Percentiles rank a stretch among this genome's conserved stretches.
These are phyloP conservation scores for Leucophenga maculata DNA, from an alignment of 2,888 invertebrate species.

Conservation along the genomic window DNA sequence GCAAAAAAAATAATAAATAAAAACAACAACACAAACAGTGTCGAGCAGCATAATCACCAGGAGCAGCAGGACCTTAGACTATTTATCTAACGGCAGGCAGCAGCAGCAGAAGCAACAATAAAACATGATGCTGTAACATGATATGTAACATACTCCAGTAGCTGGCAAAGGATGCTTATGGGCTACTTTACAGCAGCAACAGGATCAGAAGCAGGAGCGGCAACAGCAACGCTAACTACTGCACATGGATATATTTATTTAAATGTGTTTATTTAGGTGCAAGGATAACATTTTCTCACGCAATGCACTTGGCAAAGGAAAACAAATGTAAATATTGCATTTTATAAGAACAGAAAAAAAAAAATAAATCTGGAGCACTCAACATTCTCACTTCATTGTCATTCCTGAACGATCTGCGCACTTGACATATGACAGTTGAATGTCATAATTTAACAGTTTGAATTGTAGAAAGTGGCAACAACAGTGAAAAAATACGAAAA, in stretches of 20 bases:
- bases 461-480: slow-evolving; percentile 49
- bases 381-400: slow-evolving; percentile 4
- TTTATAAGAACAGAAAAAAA: not conserved
- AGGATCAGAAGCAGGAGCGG: slow-evolving; percentile 34
- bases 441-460: slow-evolving; percentile 62
- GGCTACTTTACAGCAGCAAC: slow-evolving; percentile 1
- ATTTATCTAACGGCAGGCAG: not conserved
- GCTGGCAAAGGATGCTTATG: slow-evolving; percentile 15
- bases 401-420: slow-evolving; percentile 28
- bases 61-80: not conserved
- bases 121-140: slow-evolving; percentile 34
- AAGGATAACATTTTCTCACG: slow-evolving; percentile 63
- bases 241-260: slow-evolving; percentile 35
- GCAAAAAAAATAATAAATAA: not conserved
- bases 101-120: not conserved
- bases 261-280: slow-evolving; percentile 55
- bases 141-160: slow-evolving; percentile 20
- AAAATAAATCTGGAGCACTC: slow-evolving; percentile 7
- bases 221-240: slow-evolving; percentile 31
- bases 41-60: not conserved
- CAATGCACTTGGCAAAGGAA: slow-evolving; percentile 33
- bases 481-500: not conserved
- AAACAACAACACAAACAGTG: slow-evolving; percentile 5
- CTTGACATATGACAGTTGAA: slow-evolving; percentile 59
- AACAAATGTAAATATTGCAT: not conserved